Conservation (phyloP, 1,140 invertebrate genomes). For the Planococcus citri region DNA sequence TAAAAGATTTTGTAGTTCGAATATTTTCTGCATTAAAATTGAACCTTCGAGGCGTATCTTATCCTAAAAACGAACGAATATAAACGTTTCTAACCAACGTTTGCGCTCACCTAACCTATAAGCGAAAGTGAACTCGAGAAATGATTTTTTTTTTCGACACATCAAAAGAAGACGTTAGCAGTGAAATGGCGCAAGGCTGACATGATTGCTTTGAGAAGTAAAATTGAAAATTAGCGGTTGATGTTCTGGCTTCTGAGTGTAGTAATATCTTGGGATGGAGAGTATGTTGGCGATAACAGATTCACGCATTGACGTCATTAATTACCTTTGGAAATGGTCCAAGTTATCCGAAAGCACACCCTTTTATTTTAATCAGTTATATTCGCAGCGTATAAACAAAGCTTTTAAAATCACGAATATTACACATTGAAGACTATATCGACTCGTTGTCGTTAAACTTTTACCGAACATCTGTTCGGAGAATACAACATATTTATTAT, state of each 20-base stretch:
- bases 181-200: conserved; percentile 1
- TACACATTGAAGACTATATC: neutral
- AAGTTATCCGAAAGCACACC: neutral
- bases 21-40: no score
- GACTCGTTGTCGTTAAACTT: neutral
- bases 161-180: neutral
- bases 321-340: conserved; percentile 10
- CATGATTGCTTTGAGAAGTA: neutral
- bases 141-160: neutral
- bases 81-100: no score
- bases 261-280: neutral
- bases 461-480: neutral
- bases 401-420: neutral
- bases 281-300: conserved; percentile 16
- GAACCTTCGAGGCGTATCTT: no score
- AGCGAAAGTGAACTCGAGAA: neutral
- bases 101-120: neutral
- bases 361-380: conserved; percentile 17
- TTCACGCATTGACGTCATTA: conserved; percentile 20
- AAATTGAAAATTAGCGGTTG: conserved; percentile 16
- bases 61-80: no score
- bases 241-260: neutral
- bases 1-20: no score
- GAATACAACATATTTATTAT: neutral
- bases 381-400: neutral